Percentiles rank a stretch among this genome's conserved stretches.
phyloP scores from a whole-genome alignment of 2,797 vertebrate species.

The Podargus strigoides region DNA sequence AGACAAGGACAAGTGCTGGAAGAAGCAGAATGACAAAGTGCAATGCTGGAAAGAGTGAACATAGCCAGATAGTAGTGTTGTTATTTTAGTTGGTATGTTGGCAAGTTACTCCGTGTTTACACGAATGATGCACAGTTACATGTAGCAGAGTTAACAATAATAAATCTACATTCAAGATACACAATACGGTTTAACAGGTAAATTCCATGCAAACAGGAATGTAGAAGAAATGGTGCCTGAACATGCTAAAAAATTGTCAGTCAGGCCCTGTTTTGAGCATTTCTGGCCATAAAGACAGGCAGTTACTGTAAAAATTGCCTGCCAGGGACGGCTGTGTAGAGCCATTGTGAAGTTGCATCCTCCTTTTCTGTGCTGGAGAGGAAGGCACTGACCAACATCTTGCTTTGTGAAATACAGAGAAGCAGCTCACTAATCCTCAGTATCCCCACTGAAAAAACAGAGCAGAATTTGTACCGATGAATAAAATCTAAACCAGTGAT shows the following conservation, averaged over 20 bases:
- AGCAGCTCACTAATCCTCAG: not conserved
- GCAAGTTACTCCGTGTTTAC: not conserved
- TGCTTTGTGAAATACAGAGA: not conserved
- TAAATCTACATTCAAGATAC: not conserved
- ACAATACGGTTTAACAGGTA: not conserved
- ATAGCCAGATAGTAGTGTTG: not conserved
- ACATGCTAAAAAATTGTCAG: not conserved
- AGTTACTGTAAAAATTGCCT: not conserved
- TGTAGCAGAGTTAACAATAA: not conserved
- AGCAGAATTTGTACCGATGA: not conserved
- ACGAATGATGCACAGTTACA: not conserved
- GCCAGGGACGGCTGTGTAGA: not conserved
- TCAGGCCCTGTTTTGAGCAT: not conserved
- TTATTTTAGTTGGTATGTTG: accelerated
- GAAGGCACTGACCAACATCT: not conserved
- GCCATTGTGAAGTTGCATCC: not conserved
- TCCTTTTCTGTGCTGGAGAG: not conserved
- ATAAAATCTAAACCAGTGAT: not conserved
- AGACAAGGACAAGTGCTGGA: not conserved
- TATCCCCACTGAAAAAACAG: not conserved
- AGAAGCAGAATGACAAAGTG: not conserved
- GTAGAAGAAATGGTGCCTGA: not conserved
- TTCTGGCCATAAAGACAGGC: not conserved
- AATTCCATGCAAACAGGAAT: not conserved
- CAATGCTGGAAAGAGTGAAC: not conserved